Evolutionary conservation across 2,113 vertebrate species (phyloP).

Genomic region (Melanotaenia duboulayi): DNA sequence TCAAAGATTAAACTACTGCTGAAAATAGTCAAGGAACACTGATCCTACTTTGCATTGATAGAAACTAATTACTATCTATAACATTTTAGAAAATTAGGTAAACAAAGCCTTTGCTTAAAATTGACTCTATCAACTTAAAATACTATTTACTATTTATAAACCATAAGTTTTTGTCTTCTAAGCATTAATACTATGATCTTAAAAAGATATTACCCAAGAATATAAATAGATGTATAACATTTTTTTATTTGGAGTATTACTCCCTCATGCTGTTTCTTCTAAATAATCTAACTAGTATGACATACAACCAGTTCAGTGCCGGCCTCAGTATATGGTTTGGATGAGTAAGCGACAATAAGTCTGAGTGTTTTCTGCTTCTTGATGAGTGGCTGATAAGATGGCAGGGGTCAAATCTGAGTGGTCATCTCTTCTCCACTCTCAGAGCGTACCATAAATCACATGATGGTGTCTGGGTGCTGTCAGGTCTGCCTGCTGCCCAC

Average conservation of each 20-base stretch:
- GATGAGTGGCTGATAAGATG: slow-evolving; percentile 75
- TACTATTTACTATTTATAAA: slow-evolving; percentile 3
- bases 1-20: not conserved
- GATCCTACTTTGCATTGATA: not conserved
- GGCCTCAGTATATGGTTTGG: slow-evolving; percentile 8
- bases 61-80: no score
- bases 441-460: slow-evolving; percentile 75
- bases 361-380: slow-evolving; percentile 65
- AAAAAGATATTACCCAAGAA: not conserved
- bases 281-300: slow-evolving; percentile 2
- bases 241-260: not conserved
- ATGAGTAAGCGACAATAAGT: slow-evolving; percentile 57
- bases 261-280: not conserved
- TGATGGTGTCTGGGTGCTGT: slow-evolving; percentile 75
- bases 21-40: not conserved
- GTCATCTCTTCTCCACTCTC: slow-evolving; percentile 75
- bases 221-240: not conserved
- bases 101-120: not conserved
- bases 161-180: not conserved
- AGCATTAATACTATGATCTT: not conserved
- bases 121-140: not conserved
- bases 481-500: slow-evolving; percentile 75
- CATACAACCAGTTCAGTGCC: not conserved
- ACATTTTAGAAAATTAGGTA: not conserved
- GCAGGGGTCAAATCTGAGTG: slow-evolving; percentile 77